Evolutionary conservation across 2,888 invertebrate species (phyloP).

Genomic region (Drosophila hamatofila): DNA sequence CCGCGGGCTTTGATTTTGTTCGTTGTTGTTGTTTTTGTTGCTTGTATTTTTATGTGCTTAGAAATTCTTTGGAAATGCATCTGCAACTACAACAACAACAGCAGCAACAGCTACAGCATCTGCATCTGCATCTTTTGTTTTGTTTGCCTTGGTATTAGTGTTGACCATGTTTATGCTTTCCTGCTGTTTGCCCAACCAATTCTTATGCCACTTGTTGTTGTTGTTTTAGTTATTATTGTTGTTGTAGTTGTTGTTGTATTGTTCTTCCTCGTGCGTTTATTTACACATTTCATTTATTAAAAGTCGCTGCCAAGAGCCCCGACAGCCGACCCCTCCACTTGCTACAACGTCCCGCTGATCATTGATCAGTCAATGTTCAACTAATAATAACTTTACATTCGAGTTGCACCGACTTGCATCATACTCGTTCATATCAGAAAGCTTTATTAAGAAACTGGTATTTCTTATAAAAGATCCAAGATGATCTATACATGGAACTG

Average conservation of each 20-base stretch:
- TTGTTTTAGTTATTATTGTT: conserved; percentile 14
- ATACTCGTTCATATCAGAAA: not conserved
- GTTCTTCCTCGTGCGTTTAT: conserved; percentile 54
- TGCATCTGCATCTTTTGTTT: conserved; percentile 49
- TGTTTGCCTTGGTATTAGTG: conserved; percentile 73
- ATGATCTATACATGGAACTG: not conserved
- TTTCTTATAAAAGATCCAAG: no score
- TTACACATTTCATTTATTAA: conserved; percentile 80
- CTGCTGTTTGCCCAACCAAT: conserved; percentile 79
- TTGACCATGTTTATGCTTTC: conserved; percentile 75
- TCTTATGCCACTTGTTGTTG: conserved; percentile 43
- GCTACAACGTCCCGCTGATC: not conserved
- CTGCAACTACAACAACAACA: conserved; percentile 32
- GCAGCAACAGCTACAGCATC: conserved; percentile 12
- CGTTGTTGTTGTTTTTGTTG: conserved; percentile 7
- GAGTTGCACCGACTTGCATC: not conserved
- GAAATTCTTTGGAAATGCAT: conserved; percentile 80
- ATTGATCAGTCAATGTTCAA: conserved; percentile 47
- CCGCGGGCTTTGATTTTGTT: conserved; percentile 64
- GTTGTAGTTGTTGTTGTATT: conserved; percentile 10
- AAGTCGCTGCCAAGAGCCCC: conserved; percentile 50
- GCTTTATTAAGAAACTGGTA: not conserved
- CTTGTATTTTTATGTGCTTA: conserved; percentile 65
- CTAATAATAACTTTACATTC: conserved; percentile 1
- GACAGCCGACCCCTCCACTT: not conserved